These are phyloP conservation scores for Malurus melanocephalus DNA, from an alignment of 2,113 vertebrate species.

Conservation along the genomic window DNA sequence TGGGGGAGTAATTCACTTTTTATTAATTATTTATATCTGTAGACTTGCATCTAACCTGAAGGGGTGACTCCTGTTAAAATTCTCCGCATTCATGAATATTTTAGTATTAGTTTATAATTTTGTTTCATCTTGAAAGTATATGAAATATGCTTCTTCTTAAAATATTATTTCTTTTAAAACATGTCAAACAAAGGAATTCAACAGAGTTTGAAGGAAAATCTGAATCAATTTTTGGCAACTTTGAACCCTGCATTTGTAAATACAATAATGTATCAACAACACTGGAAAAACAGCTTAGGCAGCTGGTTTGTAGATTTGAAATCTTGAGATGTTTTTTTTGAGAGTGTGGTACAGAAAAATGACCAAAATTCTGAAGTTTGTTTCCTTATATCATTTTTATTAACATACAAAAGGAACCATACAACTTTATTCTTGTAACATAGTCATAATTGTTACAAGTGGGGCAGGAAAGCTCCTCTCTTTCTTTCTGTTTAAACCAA, in stretches of 20 bases:
- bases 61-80: background rate
- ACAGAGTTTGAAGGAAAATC: background rate
- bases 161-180: background rate
- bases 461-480: background rate
- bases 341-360: background rate
- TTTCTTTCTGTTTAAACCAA: background rate
- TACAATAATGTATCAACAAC: background rate
- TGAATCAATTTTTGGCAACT: background rate
- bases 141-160: background rate
- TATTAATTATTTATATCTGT: background rate
- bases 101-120: background rate
- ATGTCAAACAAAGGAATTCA: background rate
- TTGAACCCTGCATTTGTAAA: background rate
- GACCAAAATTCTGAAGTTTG: background rate
- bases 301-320: background rate
- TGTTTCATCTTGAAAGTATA: background rate
- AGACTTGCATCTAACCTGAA: background rate
- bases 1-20: background rate
- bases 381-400: background rate
- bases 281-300: background rate
- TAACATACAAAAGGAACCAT: background rate
- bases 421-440: background rate
- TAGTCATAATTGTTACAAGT: background rate
- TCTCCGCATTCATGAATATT: background rate
- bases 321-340: background rate